Evolutionary conservation across 2,113 vertebrate genomes (phyloP).

Genomic region (Geococcyx californianus): DNA sequence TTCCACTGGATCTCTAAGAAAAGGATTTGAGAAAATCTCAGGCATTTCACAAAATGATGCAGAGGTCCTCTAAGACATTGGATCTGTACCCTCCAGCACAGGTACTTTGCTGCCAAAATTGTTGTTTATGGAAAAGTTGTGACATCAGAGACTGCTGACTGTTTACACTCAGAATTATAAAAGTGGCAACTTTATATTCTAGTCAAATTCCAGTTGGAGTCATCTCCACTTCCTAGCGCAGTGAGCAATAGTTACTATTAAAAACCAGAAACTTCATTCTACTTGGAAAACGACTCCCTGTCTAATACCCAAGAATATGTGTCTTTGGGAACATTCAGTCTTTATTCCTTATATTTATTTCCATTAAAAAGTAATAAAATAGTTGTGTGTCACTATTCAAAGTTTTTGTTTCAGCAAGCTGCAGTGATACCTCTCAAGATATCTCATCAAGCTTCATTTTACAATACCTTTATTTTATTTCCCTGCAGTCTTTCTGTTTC

Average conservation of each 20-base stretch:
- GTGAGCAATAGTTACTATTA: background rate
- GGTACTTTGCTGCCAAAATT: background rate
- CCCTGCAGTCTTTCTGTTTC: background rate
- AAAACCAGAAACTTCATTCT: background rate
- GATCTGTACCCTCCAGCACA: background rate
- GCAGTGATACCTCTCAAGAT: background rate
- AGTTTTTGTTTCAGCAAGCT: background rate
- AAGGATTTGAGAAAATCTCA: background rate
- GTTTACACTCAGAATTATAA: background rate
- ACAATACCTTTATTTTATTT: conserved; percentile 22
- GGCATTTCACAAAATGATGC: background rate
- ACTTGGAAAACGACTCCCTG: background rate
- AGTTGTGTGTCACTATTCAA: background rate
- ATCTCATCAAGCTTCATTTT: background rate
- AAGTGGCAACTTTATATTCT: background rate
- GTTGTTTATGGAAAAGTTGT: background rate
- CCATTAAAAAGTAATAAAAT: background rate
- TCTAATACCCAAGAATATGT: background rate
- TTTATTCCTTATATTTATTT: background rate
- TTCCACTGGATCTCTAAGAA: background rate
- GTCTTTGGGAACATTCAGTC: background rate
- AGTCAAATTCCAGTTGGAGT: background rate
- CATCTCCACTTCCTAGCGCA: background rate
- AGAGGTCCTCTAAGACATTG: background rate
- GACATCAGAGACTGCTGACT: background rate